Percentiles rank a stretch among this genome's conserved stretches.
Evolutionary conservation across 2,797 vertebrate species (phyloP).

Genomic region (Streptopelia turtur): DNA sequence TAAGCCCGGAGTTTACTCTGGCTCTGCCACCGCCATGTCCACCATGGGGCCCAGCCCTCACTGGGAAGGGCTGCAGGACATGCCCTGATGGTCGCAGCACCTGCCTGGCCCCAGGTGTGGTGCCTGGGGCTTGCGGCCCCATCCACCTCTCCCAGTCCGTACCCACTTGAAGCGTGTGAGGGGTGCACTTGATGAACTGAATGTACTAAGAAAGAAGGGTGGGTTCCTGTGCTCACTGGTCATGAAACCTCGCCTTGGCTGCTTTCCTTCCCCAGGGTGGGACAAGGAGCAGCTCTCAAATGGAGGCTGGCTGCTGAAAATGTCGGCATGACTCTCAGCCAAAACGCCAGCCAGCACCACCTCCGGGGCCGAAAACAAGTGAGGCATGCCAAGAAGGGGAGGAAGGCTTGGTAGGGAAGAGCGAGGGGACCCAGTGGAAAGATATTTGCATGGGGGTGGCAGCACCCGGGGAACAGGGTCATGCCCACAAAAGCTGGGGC

Average conservation of each 20-base stretch:
- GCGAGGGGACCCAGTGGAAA: neutral
- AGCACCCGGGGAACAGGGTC: neutral
- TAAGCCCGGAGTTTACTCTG: accelerated
- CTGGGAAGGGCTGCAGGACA: neutral
- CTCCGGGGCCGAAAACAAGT: neutral
- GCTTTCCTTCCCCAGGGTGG: neutral
- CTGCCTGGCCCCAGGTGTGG: accelerated
- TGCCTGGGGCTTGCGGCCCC: neutral
- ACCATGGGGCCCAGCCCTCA: accelerated
- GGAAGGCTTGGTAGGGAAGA: neutral
- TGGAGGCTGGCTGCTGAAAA: constrained; percentile 52
- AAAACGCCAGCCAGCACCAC: constrained; percentile 29
- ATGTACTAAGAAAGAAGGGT: neutral
- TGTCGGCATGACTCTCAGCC: constrained; percentile 31
- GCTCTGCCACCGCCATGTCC: accelerated
- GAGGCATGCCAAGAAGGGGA: neutral
- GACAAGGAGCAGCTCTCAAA: constrained; percentile 25
- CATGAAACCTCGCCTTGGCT: neutral
- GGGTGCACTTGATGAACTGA: accelerated
- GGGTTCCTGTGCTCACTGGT: accelerated
- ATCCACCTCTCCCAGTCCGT: neutral
- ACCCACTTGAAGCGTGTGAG: neutral
- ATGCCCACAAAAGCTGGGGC: neutral
- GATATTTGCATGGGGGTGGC: neutral
- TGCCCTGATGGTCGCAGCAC: accelerated